Conservation (phyloP, 1,140 invertebrate genomes). For the Eriosoma lanigerum region DNA sequence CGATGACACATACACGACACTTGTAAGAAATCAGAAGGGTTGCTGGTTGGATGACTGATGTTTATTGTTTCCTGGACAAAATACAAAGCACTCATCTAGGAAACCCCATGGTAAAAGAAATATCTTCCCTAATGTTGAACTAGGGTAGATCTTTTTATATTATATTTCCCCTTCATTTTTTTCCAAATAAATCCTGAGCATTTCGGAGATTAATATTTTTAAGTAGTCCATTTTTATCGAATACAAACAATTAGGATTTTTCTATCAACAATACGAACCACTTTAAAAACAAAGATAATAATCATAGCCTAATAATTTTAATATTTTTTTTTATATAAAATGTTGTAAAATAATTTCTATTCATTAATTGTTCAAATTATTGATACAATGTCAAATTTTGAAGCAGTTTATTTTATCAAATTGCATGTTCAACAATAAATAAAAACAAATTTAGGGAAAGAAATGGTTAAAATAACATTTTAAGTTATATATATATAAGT, state of each 20-base stretch:
- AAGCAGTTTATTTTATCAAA: no score
- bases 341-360: no score
- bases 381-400: no score
- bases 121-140: background rate
- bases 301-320: no score
- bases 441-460: no score
- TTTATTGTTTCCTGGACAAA: slow-evolving; percentile 32
- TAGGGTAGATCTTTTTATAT: background rate
- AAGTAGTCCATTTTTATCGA: background rate
- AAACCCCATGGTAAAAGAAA: slow-evolving; percentile 32
- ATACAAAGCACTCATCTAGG: background rate
- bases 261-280: no score
- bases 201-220: slow-evolving; percentile 37
- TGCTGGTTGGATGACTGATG: slow-evolving; percentile 13
- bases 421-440: no score
- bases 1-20: slow-evolving; percentile 37
- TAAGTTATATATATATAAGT: no score
- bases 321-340: no score
- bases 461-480: no score
- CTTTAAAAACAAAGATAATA: no score
- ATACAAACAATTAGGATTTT: background rate
- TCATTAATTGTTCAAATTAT: no score
- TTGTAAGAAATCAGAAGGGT: slow-evolving; percentile 50
- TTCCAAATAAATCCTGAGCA: background rate
- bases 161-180: background rate